phyloP scores from a whole-genome alignment of 2,888 invertebrate species.

The Argynnis bischoffii region DNA sequence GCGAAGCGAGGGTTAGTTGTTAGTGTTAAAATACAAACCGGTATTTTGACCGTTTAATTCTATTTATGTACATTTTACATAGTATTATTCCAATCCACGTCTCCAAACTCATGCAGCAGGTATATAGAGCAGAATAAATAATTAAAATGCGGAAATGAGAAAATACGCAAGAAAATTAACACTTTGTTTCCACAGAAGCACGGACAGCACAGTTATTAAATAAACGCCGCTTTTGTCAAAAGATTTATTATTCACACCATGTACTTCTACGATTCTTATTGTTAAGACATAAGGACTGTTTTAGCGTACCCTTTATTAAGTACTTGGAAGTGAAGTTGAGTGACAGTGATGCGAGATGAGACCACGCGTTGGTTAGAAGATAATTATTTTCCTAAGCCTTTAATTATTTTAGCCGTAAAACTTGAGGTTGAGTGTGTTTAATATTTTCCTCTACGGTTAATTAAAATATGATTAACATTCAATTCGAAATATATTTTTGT shows the following conservation, averaged over 20 bases:
- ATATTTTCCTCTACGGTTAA: background rate
- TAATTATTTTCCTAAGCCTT: slow-evolving; percentile 27
- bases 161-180: slow-evolving; percentile 34
- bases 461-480: background rate
- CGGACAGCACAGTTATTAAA: slow-evolving; percentile 35
- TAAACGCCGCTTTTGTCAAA: slow-evolving; percentile 33
- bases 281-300: slow-evolving; percentile 3
- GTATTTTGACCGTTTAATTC: background rate
- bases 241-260: slow-evolving; percentile 31
- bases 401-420: slow-evolving; percentile 25
- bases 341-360: slow-evolving; percentile 30
- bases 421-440: slow-evolving; percentile 1
- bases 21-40: no score
- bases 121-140: slow-evolving; percentile 21
- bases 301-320: slow-evolving; percentile 1
- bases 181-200: slow-evolving; percentile 27
- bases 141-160: slow-evolving; percentile 28
- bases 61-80: background rate
- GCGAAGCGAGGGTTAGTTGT: no score
- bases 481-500: no score
- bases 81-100: slow-evolving; percentile 1
- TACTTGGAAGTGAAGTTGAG: slow-evolving; percentile 21
- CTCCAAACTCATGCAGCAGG: background rate
- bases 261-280: slow-evolving; percentile 7
- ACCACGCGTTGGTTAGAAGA: slow-evolving; percentile 24